Evolutionary conservation across 2,797 vertebrate species (phyloP).

Genomic region (Morelia viridis): DNA sequence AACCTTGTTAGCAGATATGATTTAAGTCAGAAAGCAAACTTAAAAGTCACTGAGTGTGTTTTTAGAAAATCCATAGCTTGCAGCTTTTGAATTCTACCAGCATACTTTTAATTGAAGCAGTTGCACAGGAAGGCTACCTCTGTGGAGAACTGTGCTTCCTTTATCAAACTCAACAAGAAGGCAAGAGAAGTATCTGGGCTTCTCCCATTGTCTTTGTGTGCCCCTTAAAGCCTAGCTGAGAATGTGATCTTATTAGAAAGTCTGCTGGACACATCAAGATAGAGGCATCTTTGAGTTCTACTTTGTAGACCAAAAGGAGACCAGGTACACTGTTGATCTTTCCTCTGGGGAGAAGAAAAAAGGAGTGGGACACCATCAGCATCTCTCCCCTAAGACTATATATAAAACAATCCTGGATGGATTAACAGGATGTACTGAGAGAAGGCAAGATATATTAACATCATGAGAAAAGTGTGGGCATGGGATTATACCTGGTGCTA

Average conservation of each 20-base stretch:
- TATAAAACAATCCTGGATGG: constrained; percentile 31
- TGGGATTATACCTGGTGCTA: too few species aligned
- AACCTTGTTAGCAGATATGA: background rate
- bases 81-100: constrained; percentile 23
- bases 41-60: constrained; percentile 22
- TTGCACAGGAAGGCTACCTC: constrained; percentile 12
- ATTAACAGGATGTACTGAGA: constrained; percentile 21
- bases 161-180: rapidly evolving
- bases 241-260: background rate
- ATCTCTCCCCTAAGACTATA: constrained; percentile 43
- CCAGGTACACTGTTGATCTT: constrained; percentile 17
- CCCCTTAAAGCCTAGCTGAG: rapidly evolving
- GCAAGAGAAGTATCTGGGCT: background rate
- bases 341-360: constrained; percentile 15
- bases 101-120: constrained; percentile 35
- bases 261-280: background rate
- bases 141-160: background rate
- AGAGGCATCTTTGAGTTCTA: background rate
- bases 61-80: constrained; percentile 35
- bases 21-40: constrained; percentile 32
- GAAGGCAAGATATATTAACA: constrained; percentile 26
- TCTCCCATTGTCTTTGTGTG: background rate
- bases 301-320: background rate
- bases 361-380: constrained; percentile 16
- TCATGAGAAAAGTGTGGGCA: background rate